A percentile compares a stretch with the other conserved stretches of the same genome.
Evolutionary conservation across 2,113 vertebrate species (phyloP).

Genomic region (Notarius lentiginosus): DNA sequence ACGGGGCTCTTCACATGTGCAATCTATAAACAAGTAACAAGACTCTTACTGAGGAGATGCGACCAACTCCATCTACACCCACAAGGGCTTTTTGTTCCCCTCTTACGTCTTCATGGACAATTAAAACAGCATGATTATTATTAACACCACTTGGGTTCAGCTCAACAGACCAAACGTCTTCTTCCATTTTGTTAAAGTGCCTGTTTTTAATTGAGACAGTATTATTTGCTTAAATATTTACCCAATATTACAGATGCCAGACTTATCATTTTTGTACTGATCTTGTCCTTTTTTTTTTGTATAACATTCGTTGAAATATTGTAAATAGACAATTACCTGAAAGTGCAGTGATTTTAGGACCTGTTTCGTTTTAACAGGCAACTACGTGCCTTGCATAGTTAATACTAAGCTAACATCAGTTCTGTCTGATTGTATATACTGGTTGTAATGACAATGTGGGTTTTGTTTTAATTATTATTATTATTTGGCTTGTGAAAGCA

Average conservation of each 20-base stretch:
- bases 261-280: constrained; percentile 52
- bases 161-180: constrained; percentile 62
- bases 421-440: constrained; percentile 33
- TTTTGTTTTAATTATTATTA: neutral
- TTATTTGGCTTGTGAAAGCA: neutral
- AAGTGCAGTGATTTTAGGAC: neutral
- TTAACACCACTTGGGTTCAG: constrained; percentile 51
- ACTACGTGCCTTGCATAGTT: constrained; percentile 21
- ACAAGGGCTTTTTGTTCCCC: constrained; percentile 1
- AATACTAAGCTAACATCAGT: neutral
- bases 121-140: constrained; percentile 33
- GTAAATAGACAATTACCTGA: constrained; percentile 54
- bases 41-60: constrained; percentile 47
- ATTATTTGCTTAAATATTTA: constrained; percentile 67
- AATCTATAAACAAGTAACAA: constrained; percentile 37
- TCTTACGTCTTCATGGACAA: constrained; percentile 18
- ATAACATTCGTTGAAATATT: constrained; percentile 60
- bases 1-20: constrained; percentile 53
- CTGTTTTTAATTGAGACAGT: constrained; percentile 68
- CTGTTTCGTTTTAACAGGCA: neutral
- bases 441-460: neutral
- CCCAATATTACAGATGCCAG: neutral
- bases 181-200: constrained; percentile 63
- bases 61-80: neutral
- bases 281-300: neutral